Percentiles rank a stretch among this genome's conserved stretches.
phyloP scores from a whole-genome alignment of 2,888 invertebrate genomes.

The Tinea trinotella region DNA sequence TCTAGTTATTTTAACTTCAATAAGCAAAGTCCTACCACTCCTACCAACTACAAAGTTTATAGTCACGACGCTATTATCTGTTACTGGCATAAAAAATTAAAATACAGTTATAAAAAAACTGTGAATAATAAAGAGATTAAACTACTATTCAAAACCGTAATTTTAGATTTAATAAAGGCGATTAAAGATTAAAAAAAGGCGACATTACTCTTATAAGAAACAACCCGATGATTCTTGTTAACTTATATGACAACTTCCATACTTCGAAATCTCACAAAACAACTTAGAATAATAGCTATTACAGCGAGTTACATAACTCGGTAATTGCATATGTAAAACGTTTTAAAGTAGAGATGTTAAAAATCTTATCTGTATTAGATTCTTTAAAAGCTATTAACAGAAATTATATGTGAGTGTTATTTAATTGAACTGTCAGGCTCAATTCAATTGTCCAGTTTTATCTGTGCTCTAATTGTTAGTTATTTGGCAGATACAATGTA shows the following conservation, averaged over 20 bases:
- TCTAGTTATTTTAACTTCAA: conserved; percentile 14
- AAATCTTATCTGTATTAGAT: conserved; percentile 3
- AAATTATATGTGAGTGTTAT: conserved; percentile 51
- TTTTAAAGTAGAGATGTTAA: not conserved
- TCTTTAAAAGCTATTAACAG: conserved; percentile 44
- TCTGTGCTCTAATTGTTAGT: conserved; percentile 30
- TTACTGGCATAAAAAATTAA: not conserved
- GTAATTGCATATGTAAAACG: no score
- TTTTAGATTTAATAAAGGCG: no score
- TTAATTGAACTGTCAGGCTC: conserved; percentile 51
- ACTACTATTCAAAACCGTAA: no score
- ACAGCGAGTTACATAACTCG: no score
- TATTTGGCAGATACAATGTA: conserved; percentile 23
- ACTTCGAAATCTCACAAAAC: no score
- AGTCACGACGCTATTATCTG: conserved; percentile 8
- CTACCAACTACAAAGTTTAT: not conserved
- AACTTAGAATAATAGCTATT: no score
- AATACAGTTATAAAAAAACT: no score
- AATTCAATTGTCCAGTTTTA: conserved; percentile 53
- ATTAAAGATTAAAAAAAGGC: no score
- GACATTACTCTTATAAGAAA: no score
- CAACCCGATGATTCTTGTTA: no score
- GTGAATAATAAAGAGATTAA: no score
- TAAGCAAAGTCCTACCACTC: conserved; percentile 2
- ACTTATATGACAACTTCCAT: no score